phyloP scores from a whole-genome alignment of 2,797 vertebrate species.

The Alca torda region DNA sequence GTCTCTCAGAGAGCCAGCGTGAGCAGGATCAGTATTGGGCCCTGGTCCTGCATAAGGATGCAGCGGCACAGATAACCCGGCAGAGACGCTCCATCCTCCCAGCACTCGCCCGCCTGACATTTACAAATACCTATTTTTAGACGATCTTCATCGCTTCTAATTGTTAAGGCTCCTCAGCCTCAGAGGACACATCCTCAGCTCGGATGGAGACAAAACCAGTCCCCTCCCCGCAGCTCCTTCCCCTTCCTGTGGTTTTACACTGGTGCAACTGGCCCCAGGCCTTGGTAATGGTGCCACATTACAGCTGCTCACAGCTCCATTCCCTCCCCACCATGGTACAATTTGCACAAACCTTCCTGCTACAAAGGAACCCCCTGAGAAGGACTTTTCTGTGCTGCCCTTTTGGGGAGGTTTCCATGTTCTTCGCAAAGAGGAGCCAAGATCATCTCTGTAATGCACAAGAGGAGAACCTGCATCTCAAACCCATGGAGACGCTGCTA shows the following conservation, averaged over 20 bases:
- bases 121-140: conserved; percentile 34
- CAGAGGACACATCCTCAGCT: background rate
- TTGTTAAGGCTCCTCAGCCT: background rate
- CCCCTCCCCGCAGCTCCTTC: background rate
- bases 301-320: background rate
- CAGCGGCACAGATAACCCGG: fast-evolving
- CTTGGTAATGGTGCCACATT: fast-evolving
- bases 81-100: background rate
- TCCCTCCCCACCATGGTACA: background rate
- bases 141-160: background rate
- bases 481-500: background rate
- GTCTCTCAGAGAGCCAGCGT: background rate
- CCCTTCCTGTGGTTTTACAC: background rate
- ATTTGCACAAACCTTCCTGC: background rate
- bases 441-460: background rate
- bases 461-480: background rate
- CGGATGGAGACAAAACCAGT: fast-evolving
- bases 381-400: background rate
- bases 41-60: background rate
- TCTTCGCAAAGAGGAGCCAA: background rate
- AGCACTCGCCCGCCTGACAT: background rate
- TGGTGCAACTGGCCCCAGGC: background rate
- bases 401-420: background rate
- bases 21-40: background rate
- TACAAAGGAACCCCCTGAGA: background rate